These are phyloP conservation scores for Drosophila pandora DNA, from an alignment of 1,140 invertebrate genomes.

Conservation along the genomic window DNA sequence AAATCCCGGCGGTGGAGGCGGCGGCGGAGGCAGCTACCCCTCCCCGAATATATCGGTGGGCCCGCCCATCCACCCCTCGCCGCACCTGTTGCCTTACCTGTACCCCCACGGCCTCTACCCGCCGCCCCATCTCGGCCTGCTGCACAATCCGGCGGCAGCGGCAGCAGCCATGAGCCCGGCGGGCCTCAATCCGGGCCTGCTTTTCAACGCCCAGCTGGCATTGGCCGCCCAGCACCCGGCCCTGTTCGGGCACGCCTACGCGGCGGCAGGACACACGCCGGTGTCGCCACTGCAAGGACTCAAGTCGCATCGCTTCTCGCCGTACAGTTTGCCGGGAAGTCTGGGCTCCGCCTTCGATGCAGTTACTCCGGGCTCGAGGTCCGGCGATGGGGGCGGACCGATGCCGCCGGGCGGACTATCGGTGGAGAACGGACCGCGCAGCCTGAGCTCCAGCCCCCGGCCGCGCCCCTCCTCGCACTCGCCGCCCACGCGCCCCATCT, in stretches of 20 bases:
- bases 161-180: constrained; percentile 85
- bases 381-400: constrained; percentile 47
- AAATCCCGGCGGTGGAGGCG: constrained; percentile 81
- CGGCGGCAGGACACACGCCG: constrained; percentile 86
- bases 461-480: constrained; percentile 86
- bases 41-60: constrained; percentile 94
- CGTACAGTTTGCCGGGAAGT: constrained; percentile 90
- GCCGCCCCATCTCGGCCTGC: constrained; percentile 88
- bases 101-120: constrained; percentile 94
- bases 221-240: constrained; percentile 92
- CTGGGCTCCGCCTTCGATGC: constrained; percentile 93
- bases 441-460: constrained; percentile 88
- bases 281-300: constrained; percentile 85
- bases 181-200: constrained; percentile 88
- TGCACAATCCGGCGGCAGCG: constrained; percentile 85
- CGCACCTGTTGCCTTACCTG: constrained; percentile 92
- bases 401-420: constrained; percentile 26
- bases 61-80: constrained; percentile 93
- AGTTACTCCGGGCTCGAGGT: constrained; percentile 88
- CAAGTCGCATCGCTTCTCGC: constrained; percentile 88
- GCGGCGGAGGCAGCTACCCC: constrained; percentile 86
- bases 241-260: constrained; percentile 88
- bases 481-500: constrained; percentile 84
- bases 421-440: constrained; percentile 84
- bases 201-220: constrained; percentile 92